Evolutionary conservation across 2,888 invertebrate species (phyloP).

Genomic region (Dynastes grantii): DNA sequence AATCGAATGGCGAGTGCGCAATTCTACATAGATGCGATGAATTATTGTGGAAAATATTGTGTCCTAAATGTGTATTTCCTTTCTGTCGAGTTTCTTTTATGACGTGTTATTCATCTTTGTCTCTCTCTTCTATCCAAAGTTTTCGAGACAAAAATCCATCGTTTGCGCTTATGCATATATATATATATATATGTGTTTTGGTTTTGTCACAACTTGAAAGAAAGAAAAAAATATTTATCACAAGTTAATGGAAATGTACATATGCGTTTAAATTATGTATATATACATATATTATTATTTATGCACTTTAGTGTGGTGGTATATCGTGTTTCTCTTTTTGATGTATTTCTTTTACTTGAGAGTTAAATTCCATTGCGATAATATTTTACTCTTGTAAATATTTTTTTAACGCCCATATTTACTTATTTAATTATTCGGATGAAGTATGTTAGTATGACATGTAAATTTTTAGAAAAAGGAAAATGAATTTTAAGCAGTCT

Average conservation of each 20-base stretch:
- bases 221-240: constrained; percentile 31
- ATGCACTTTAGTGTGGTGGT: constrained; percentile 21
- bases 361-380: constrained; percentile 62
- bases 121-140: not conserved
- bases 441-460: constrained; percentile 49
- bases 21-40: constrained; percentile 47
- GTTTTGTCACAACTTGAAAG: constrained; percentile 4
- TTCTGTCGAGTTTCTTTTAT: constrained; percentile 9
- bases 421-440: constrained; percentile 47
- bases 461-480: constrained; percentile 43
- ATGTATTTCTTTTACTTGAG: constrained; percentile 12
- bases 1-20: constrained; percentile 18
- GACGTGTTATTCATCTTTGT: constrained; percentile 1
- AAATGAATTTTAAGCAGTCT: constrained; percentile 63
- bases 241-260: constrained; percentile 23
- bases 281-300: constrained; percentile 24
- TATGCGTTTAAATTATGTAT: constrained; percentile 28
- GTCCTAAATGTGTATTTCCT: constrained; percentile 39
- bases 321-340: constrained; percentile 18
- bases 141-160: not conserved
- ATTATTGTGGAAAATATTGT: constrained; percentile 43
- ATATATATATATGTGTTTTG: constrained; percentile 15
- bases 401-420: constrained; percentile 51
- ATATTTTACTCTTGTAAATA: constrained; percentile 64
- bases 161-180: constrained; percentile 23